A percentile compares a stretch with the other conserved stretches of the same genome.
These are phyloP conservation scores for Mobula hypostoma DNA, from an alignment of 2,113 vertebrate species.

Conservation along the genomic window DNA sequence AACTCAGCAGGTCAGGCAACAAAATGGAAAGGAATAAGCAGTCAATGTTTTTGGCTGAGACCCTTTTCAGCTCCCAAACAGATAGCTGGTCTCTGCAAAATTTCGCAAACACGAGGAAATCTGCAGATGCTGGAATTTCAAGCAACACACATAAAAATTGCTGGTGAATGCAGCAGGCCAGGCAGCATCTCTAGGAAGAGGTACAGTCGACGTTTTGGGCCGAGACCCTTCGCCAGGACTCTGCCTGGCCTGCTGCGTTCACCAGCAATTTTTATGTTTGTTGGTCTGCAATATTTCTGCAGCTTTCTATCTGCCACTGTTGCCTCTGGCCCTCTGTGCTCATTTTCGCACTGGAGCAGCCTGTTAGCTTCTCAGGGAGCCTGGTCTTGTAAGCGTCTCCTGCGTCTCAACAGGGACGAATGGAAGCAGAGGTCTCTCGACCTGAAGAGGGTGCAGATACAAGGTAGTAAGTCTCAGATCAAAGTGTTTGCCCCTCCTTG, in stretches of 20 bases:
- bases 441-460: neutral
- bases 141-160: too few relatives aligned
- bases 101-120: too few relatives aligned
- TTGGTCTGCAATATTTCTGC: neutral
- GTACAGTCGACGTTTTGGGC: too few relatives aligned
- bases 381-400: neutral
- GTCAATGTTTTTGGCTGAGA: too few relatives aligned
- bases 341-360: neutral
- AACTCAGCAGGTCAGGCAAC: too few relatives aligned
- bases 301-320: neutral
- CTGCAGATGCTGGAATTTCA: too few relatives aligned
- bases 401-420: neutral
- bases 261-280: too few relatives aligned
- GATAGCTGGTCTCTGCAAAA: neutral
- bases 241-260: too few relatives aligned
- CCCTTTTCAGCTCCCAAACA: neutral
- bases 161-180: too few relatives aligned
- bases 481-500: neutral
- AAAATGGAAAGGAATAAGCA: too few relatives aligned
- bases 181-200: too few relatives aligned
- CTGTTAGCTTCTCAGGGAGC: neutral
- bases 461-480: neutral
- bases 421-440: neutral
- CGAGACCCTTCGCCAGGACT: too few relatives aligned
- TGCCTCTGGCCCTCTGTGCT: neutral